Conservation (phyloP, 2,888 invertebrate species). For the Chrysomela aeneicollis region DNA sequence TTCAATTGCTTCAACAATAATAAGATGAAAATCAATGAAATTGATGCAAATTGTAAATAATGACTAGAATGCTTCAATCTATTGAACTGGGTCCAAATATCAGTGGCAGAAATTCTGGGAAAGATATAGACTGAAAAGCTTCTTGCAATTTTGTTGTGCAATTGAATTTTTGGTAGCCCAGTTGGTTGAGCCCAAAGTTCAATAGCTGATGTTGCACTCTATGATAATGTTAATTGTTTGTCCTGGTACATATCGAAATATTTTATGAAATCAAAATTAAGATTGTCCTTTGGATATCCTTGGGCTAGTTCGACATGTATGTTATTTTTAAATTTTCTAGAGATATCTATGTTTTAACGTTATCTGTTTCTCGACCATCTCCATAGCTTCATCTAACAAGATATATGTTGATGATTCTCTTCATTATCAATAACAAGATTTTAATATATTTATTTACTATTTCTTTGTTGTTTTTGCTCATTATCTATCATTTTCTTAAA, state of each 20-base stretch:
- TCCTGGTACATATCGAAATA: not conserved
- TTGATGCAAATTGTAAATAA: too few relatives aligned
- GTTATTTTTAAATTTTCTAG: not conserved
- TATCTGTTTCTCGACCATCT: conserved; percentile 3
- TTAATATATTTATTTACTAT: conserved; percentile 23
- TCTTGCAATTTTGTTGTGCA: conserved; percentile 3
- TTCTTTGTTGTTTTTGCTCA: not conserved
- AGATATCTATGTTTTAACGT: not conserved
- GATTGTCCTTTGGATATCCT: not conserved
- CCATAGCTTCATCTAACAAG: conserved; percentile 23
- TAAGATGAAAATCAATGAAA: too few relatives aligned
- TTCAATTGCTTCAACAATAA: too few relatives aligned
- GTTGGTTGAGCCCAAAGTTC: not conserved
- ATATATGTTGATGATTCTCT: conserved; percentile 5
- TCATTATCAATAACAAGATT: conserved; percentile 16
- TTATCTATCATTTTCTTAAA: not conserved
- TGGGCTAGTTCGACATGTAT: not conserved
- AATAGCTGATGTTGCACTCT: not conserved
- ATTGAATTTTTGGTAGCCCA: not conserved
- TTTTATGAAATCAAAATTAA: not conserved
- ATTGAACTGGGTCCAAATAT: too few relatives aligned
- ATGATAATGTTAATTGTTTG: not conserved
- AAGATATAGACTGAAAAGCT: not conserved
- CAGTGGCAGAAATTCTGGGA: not conserved
- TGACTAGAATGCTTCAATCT: too few relatives aligned